Evolutionary conservation across 2,113 vertebrate species (phyloP).

Genomic region (Caranx ignobilis): DNA sequence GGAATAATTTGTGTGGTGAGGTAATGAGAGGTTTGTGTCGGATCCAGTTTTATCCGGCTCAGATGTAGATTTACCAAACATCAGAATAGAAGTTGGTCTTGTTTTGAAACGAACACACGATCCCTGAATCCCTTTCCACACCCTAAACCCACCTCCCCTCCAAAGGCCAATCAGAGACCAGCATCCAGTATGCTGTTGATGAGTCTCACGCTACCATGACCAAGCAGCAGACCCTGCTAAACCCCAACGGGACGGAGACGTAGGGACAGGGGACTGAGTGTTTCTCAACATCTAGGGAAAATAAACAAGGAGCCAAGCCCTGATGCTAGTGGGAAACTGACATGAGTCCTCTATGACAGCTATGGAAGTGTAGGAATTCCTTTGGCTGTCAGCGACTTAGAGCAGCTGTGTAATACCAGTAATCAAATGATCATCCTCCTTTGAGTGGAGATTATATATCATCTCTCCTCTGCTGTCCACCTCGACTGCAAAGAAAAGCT

Average conservation of each 20-base stretch:
- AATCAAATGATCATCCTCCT: constrained; percentile 71
- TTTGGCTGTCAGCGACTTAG: constrained; percentile 22
- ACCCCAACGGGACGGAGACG: constrained; percentile 31
- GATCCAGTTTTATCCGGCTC: constrained; percentile 55
- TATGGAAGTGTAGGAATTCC: constrained; percentile 43
- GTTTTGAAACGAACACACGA: constrained; percentile 57
- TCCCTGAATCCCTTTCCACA: constrained; percentile 46
- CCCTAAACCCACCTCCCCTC: constrained; percentile 60
- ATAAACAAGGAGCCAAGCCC: constrained; percentile 45
- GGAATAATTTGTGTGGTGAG: constrained; percentile 14
- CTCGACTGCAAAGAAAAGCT: constrained; percentile 9
- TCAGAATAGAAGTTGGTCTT: constrained; percentile 51
- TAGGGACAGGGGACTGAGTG: constrained; percentile 56
- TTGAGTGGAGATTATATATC: constrained; percentile 52
- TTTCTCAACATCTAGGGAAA: constrained; percentile 61
- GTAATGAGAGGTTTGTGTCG: constrained; percentile 35
- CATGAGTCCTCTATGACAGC: constrained; percentile 5
- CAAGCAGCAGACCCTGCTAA: constrained; percentile 23
- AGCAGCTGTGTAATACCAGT: constrained; percentile 37
- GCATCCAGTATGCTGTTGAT: constrained; percentile 54
- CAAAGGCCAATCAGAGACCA: constrained; percentile 60
- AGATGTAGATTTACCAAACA: constrained; percentile 47
- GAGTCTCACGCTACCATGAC: constrained; percentile 48
- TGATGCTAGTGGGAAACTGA: constrained; percentile 7
- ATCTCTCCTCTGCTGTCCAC: constrained; percentile 13